Percentiles rank a stretch among this genome's conserved stretches.
Evolutionary conservation across 1,140 invertebrate species (phyloP).

Genomic region (Drosophila persimilis): DNA sequence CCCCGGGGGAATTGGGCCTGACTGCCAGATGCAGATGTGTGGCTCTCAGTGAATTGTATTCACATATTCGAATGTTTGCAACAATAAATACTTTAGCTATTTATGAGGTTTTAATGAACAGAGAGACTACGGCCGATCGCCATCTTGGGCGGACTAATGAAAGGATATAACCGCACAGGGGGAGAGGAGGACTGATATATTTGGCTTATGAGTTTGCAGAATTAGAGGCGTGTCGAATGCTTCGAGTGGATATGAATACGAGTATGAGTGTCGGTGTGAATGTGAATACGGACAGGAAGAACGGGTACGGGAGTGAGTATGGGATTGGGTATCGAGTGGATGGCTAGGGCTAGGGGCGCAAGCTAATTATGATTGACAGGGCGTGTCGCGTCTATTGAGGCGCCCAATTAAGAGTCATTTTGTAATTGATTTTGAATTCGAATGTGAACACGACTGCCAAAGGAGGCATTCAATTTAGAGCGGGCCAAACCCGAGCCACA

Average conservation of each 20-base stretch:
- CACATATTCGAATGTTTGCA: constrained; percentile 2
- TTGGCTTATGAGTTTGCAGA: constrained; percentile 80
- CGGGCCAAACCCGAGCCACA: constrained; percentile 32
- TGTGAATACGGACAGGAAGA: background rate
- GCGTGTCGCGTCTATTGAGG: constrained; percentile 76
- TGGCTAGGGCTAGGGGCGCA: constrained; percentile 49
- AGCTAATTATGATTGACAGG: constrained; percentile 78
- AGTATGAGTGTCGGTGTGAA: constrained; percentile 3
- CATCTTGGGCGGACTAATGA: constrained; percentile 69
- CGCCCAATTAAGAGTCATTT: constrained; percentile 75
- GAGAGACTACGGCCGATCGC: constrained; percentile 24
- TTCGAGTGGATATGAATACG: constrained; percentile 15
- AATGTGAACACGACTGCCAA: constrained; percentile 15
- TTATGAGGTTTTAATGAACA: constrained; percentile 81
- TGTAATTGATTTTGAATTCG: constrained; percentile 76
- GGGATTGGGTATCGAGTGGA: too few species aligned
- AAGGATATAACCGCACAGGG: constrained; percentile 48
- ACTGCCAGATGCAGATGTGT: constrained; percentile 50
- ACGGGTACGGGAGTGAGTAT: too few species aligned
- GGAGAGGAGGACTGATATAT: constrained; percentile 36
- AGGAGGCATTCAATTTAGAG: constrained; percentile 38
- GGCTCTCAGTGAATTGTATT: constrained; percentile 2
- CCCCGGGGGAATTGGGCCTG: constrained; percentile 48
- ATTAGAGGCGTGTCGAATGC: constrained; percentile 73
- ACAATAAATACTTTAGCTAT: constrained; percentile 81